phyloP scores from a whole-genome alignment of 2,113 vertebrate genomes.

The Poecilia latipinna region DNA sequence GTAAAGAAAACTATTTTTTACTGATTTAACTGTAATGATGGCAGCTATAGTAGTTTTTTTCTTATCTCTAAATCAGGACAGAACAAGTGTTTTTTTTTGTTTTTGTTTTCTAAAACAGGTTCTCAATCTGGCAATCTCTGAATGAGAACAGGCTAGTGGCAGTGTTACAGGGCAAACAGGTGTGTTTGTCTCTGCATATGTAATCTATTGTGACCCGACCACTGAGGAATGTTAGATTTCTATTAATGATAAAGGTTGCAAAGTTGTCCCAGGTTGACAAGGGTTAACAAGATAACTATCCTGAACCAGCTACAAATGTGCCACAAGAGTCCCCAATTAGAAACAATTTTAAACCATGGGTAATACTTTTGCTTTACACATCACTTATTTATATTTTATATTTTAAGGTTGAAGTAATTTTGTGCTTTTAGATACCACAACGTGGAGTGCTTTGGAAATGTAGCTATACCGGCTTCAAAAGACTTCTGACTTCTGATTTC shows the following conservation, averaged over 20 bases:
- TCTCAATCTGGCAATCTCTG: constrained; percentile 43
- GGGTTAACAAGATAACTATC: constrained; percentile 41
- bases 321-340: constrained; percentile 22
- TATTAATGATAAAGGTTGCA: constrained; percentile 43
- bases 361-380: not conserved
- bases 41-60: not conserved
- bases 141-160: constrained; percentile 39
- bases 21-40: not conserved
- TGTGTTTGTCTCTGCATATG: constrained; percentile 50
- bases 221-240: constrained; percentile 66
- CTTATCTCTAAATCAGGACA: constrained; percentile 23
- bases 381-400: too few species aligned
- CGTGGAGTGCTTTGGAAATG: too few species aligned
- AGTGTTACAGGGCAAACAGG: constrained; percentile 66
- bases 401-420: too few species aligned
- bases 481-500: not conserved
- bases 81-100: not conserved
- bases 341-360: not conserved
- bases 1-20: not conserved
- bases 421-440: too few species aligned
- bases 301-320: constrained; percentile 27
- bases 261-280: constrained; percentile 28
- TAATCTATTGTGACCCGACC: constrained; percentile 42
- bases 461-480: not conserved
- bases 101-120: constrained; percentile 13